A percentile compares a stretch with the other conserved stretches of the same genome.
These are phyloP conservation scores for Phlogophora meticulosa DNA, from an alignment of 2,888 invertebrate genomes.

Conservation along the genomic window DNA sequence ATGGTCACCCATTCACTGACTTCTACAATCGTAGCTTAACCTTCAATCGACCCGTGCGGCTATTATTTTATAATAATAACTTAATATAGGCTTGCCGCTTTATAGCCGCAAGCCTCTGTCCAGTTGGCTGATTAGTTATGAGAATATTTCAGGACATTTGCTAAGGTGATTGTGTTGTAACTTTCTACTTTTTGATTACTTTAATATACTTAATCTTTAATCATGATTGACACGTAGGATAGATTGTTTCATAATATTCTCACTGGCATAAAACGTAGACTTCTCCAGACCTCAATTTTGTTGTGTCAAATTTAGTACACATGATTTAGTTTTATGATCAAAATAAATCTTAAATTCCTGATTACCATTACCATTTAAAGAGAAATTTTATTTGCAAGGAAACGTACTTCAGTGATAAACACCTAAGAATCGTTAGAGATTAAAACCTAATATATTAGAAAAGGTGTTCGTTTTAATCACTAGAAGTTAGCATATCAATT, in stretches of 20 bases:
- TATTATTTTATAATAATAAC: too few relatives aligned
- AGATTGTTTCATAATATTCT: too few relatives aligned
- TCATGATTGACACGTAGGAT: too few relatives aligned
- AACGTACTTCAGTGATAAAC: neutral
- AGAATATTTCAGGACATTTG: neutral
- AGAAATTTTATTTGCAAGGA: neutral
- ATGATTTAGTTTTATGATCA: too few relatives aligned
- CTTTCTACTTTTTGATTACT: neutral
- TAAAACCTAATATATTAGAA: conserved; percentile 31
- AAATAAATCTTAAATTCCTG: neutral
- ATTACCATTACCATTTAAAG: neutral
- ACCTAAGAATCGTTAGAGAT: neutral
- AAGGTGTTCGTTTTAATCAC: conserved; percentile 56
- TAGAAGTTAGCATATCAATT: conserved; percentile 63
- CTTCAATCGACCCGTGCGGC: too few relatives aligned
- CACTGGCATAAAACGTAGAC: too few relatives aligned
- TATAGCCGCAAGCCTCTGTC: too few relatives aligned
- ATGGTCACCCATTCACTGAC: too few relatives aligned
- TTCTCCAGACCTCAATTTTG: neutral
- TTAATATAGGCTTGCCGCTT: too few relatives aligned
- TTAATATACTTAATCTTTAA: too few relatives aligned
- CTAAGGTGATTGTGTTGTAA: neutral
- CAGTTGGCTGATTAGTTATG: too few relatives aligned
- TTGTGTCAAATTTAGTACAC: neutral
- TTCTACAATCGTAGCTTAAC: too few relatives aligned